A percentile compares a stretch with the other conserved stretches of the same genome.
Conservation (phyloP, 2,797 vertebrate genomes). For the Botia almorhae region DNA sequence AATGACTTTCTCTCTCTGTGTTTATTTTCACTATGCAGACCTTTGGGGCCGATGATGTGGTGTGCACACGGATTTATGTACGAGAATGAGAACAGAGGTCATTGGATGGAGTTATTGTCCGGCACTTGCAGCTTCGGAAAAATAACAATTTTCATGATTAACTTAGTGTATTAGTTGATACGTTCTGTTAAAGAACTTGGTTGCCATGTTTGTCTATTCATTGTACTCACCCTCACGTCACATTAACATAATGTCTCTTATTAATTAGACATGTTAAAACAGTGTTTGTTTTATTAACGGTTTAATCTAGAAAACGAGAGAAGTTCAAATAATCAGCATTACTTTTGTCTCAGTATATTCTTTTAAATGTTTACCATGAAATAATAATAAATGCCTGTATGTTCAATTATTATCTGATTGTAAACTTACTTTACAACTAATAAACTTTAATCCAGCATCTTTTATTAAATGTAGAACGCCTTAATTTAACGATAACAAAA, state of each 20-base stretch:
- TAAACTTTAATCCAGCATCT: background rate
- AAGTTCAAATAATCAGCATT: background rate
- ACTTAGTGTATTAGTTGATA: conserved; percentile 42
- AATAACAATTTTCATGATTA: conserved; percentile 33
- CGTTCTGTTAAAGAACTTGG: conserved; percentile 12
- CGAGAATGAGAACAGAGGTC: conserved; percentile 75
- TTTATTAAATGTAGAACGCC: background rate
- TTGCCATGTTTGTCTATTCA: conserved; percentile 19
- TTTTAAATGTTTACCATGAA: conserved; percentile 16
- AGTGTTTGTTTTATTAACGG: conserved; percentile 1
- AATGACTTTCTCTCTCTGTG: conserved; percentile 11
- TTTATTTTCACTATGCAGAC: conserved; percentile 78
- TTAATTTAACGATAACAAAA: background rate
- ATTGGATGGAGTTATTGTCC: conserved; percentile 38
- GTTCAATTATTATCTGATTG: background rate
- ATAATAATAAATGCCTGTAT: conserved; percentile 27
- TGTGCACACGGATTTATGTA: conserved; percentile 92
- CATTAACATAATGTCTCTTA: conserved; percentile 10
- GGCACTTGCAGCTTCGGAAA: conserved; percentile 23
- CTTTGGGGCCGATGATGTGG: conserved; percentile 92
- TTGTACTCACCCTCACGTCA: background rate
- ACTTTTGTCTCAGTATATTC: background rate
- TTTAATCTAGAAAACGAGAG: background rate
- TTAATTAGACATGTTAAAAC: conserved; percentile 10
- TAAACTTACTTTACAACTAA: background rate